These are phyloP conservation scores for Nineta flava DNA, from an alignment of 2,888 invertebrate genomes.

Conservation along the genomic window DNA sequence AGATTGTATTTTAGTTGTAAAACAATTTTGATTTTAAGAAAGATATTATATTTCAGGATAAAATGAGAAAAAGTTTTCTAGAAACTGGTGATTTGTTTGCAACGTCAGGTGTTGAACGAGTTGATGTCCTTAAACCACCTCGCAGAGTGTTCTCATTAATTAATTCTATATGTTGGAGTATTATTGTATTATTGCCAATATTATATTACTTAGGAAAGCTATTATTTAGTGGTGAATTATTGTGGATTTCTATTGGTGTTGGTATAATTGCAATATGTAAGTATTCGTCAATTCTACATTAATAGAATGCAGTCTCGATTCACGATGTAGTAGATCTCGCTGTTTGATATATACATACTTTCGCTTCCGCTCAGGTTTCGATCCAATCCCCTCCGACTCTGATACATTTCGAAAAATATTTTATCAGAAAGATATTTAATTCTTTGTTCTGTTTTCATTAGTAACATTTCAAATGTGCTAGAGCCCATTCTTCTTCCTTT, in stretches of 20 bases:
- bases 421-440: too few species aligned
- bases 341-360: too few species aligned
- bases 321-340: too few species aligned
- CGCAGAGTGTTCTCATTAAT: constrained; percentile 50
- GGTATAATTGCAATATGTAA: constrained; percentile 61
- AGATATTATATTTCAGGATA: constrained; percentile 34
- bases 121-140: constrained; percentile 38
- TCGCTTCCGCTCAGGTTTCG: too few species aligned
- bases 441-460: too few species aligned
- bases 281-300: constrained; percentile 25
- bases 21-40: too few species aligned
- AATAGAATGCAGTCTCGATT: too few species aligned
- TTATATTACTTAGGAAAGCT: constrained; percentile 49
- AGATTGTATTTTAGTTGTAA: too few species aligned
- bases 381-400: too few species aligned
- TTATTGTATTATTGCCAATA: constrained; percentile 51
- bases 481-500: too few species aligned
- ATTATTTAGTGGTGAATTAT: constrained; percentile 53
- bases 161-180: constrained; percentile 56
- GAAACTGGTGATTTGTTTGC: constrained; percentile 66
- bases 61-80: constrained; percentile 54
- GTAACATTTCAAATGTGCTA: too few species aligned
- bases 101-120: constrained; percentile 51
- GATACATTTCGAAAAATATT: too few species aligned
- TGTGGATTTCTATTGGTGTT: constrained; percentile 50